A percentile compares a stretch with the other conserved stretches of the same genome.
These are phyloP conservation scores for Caenorhabditis sp. DNA, from an alignment of 2,888 invertebrate genomes.

Conservation along the genomic window DNA sequence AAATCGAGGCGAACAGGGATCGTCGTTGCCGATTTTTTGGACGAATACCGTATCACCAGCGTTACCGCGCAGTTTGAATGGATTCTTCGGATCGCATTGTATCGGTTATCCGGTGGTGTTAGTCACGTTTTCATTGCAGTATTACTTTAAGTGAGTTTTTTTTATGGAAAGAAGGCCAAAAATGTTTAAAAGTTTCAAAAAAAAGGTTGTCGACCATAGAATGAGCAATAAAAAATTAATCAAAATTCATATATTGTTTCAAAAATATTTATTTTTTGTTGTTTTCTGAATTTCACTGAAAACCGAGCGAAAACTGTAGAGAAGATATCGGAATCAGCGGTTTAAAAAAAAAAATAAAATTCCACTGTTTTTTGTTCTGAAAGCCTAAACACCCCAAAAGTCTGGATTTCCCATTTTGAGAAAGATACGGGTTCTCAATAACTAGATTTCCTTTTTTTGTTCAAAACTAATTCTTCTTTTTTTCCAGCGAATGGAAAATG, in stretches of 20 bases:
- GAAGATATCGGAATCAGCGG: no score
- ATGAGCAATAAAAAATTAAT: not conserved
- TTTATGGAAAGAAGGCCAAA: conserved; percentile 4
- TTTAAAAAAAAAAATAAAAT: no score
- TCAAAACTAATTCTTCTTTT: no score
- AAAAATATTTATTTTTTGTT: not conserved
- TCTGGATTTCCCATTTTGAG: no score
- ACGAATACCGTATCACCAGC: conserved; percentile 23
- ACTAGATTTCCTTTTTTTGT: no score
- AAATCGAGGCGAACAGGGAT: conserved; percentile 23
- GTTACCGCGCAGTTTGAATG: conserved; percentile 47
- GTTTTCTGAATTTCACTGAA: not conserved
- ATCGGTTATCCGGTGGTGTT: conserved; percentile 93
- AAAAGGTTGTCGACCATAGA: not conserved
- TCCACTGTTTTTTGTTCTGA: no score
- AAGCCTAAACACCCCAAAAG: no score
- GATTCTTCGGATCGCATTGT: conserved; percentile 75
- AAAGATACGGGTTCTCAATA: no score
- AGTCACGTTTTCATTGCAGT: conserved; percentile 73
- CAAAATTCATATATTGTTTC: no score
- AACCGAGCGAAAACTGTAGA: no score
- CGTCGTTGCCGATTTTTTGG: conserved; percentile 18
- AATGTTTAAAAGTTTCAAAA: not conserved
- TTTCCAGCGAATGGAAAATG: conserved; percentile 61
- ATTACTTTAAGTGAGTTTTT: conserved; percentile 52